Evolutionary conservation across 2,113 vertebrate genomes (phyloP).

Genomic region (Rhinolophus sinicus): DNA sequence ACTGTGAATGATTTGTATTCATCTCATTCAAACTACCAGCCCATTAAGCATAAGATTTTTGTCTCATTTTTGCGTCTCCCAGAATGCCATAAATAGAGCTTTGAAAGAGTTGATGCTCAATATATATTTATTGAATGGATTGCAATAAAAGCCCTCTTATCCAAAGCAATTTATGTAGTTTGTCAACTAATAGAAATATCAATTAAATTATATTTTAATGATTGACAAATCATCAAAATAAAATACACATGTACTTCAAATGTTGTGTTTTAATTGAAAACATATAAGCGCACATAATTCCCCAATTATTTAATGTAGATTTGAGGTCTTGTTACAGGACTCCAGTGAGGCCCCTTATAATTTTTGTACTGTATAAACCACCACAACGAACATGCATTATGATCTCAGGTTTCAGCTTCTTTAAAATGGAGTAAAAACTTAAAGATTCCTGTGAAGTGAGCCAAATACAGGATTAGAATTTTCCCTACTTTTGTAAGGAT

Average conservation of each 20-base stretch:
- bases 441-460: neutral
- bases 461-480: neutral
- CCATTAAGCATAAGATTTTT: neutral
- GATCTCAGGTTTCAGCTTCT: neutral
- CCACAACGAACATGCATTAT: neutral
- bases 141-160: neutral
- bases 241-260: neutral
- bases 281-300: neutral
- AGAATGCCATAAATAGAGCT: neutral
- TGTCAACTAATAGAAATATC: slow-evolving; percentile 1
- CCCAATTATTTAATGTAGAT: neutral
- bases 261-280: neutral
- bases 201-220: neutral
- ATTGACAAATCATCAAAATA: slow-evolving; percentile 33
- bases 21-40: neutral
- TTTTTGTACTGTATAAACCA: neutral
- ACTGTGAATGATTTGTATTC: neutral
- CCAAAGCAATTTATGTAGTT: neutral
- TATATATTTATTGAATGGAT: neutral
- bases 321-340: neutral
- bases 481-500: neutral
- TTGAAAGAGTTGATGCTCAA: neutral
- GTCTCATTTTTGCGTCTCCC: neutral
- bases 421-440: neutral
- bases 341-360: neutral